Evolutionary conservation across 2,888 invertebrate species (phyloP), one percentile per base, ranked within the genome.

Genomic region (Pseudococcus viburni): DNA sequence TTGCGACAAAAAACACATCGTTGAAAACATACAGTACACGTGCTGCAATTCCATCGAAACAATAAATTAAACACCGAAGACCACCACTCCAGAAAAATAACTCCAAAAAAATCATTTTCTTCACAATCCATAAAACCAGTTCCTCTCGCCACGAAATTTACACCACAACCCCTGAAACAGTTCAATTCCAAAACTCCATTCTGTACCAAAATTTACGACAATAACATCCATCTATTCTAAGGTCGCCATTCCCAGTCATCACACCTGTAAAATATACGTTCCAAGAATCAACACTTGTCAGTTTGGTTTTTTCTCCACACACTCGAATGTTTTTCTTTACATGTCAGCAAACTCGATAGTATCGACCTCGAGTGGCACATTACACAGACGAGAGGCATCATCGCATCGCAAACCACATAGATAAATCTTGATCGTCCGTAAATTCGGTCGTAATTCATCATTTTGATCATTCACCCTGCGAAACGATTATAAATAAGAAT

Each of bases 361-460:
- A 33, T 73, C 73, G 73, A 73, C 73, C 73, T 73, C 73, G 73
- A 73, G 33, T 73, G 2, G 17, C 33, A 17, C 33, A 73, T 73
- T 17, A 33, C 9, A 33, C 17, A 64, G 12, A 64, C 15, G 42
- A 59, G n/a, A 59, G n/a, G n/a, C 64, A 64, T 64, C 64, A 64
- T 64, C 64, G 22, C 19, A 22, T 64, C 64, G 15, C 22, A 59
- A 17, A 22, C 22, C 64, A 8, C 64, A 64, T 64, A 59, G 7
- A 51, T 51, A n/a, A 55, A 64, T 64, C 64, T 73, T 73, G 33
- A 73, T 33, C 33, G 4, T 1, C 6, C 9, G 17, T 7, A 73
- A 73, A 73, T 73, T 73, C 73, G 73, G 33, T 15, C 33, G 73
- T 33, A 73, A 73, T 73, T 33, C 33, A 73, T 73, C 73, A 73